Evolutionary conservation across 2,797 vertebrate species (phyloP).

Genomic region (Myotis myotis): DNA sequence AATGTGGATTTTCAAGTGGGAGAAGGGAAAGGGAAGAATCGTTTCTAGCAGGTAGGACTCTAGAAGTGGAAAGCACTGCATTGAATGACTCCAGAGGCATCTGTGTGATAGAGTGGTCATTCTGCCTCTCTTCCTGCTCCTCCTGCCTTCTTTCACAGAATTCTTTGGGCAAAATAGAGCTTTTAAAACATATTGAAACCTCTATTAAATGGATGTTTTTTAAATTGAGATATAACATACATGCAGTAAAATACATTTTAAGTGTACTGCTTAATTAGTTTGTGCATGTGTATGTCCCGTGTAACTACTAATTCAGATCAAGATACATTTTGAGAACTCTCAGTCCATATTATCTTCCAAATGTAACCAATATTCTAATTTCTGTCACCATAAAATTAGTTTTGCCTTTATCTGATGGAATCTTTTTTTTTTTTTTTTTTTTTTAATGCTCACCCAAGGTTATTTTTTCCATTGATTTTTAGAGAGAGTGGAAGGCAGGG

Average conservation of each 20-base stretch:
- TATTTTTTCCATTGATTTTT: no score
- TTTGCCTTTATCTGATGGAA: constrained; percentile 1
- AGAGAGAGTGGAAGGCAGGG: no score
- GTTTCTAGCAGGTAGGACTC: background rate
- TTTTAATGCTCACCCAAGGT: no score
- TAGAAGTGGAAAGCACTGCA: background rate
- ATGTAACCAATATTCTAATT: background rate
- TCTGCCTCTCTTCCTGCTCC: background rate
- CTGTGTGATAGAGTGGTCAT: no score
- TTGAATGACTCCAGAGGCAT: background rate
- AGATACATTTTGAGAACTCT: background rate
- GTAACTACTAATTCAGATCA: background rate
- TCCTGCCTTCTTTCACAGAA: background rate
- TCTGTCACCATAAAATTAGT: background rate
- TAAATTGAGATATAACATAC: background rate
- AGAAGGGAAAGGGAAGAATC: background rate
- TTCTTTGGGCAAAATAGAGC: background rate
- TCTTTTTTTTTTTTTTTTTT: background rate
- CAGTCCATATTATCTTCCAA: background rate
- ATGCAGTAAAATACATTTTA: background rate
- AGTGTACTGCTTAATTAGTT: background rate
- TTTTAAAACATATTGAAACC: background rate
- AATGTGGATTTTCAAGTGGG: background rate
- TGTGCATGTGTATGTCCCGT: background rate
- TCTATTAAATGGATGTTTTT: background rate